A percentile compares a stretch with the other conserved stretches of the same genome.
Evolutionary conservation across 1,140 invertebrate genomes (phyloP).

Genomic region (Drosophila pachea): DNA sequence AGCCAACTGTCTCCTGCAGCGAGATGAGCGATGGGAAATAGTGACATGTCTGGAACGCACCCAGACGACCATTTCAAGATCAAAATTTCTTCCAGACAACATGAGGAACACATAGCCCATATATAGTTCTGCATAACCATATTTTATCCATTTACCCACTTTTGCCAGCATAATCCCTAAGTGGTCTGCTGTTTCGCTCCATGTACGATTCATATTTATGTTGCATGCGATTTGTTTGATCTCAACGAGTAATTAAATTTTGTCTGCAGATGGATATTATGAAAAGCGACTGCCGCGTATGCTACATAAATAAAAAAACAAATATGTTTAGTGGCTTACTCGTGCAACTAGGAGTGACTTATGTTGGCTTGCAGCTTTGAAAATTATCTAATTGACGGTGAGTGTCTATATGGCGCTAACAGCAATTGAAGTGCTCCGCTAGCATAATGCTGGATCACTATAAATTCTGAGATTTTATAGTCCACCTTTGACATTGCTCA

Average conservation of each 20-base stretch:
- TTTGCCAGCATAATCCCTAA: constrained; percentile 9
- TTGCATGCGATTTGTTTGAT: constrained; percentile 78
- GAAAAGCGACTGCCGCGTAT: constrained; percentile 7
- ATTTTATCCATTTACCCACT: constrained; percentile 26
- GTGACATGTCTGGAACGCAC: constrained; percentile 58
- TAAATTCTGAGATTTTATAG: constrained; percentile 37
- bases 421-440: constrained; percentile 33
- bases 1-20: constrained; percentile 57
- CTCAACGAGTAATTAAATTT: constrained; percentile 67
- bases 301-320: constrained; percentile 18
- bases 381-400: constrained; percentile 64
- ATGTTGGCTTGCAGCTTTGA: constrained; percentile 48
- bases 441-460: constrained; percentile 2
- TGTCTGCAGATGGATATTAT: constrained; percentile 55
- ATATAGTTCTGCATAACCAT: constrained; percentile 44
- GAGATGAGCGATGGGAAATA: constrained; percentile 71
- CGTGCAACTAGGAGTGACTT: neutral
- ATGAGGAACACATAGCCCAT: constrained; percentile 4
- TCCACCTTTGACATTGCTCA: constrained; percentile 31
- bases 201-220: constrained; percentile 61
- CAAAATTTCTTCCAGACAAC: constrained; percentile 45
- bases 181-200: constrained; percentile 11
- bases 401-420: constrained; percentile 28
- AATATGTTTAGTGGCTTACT: constrained; percentile 23
- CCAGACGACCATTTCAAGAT: constrained; percentile 55